Percentiles rank a stretch among this genome's conserved stretches.
Evolutionary conservation across 1,140 invertebrate genomes (phyloP).

Genomic region (Apis dorsata): DNA sequence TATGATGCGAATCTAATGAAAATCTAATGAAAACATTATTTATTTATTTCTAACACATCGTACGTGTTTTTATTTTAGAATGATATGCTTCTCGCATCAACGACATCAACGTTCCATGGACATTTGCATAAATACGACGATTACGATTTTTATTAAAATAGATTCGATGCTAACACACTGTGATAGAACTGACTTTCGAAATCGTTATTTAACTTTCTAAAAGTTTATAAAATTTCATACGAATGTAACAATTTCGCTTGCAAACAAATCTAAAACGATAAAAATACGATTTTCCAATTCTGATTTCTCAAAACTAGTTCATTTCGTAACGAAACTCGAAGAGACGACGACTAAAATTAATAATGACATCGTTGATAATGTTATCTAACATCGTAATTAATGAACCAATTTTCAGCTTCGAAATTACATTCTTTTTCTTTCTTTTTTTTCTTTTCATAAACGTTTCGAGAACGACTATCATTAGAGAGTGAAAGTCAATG

Average conservation of each 20-base stretch:
- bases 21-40: neutral
- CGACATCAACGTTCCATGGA: neutral
- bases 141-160: neutral
- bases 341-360: neutral
- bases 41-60: neutral
- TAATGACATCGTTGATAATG: neutral
- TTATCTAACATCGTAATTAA: neutral
- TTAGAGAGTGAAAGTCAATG: constrained; percentile 61
- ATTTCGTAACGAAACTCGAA: neutral
- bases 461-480: constrained; percentile 23
- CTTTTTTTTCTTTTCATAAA: constrained; percentile 8
- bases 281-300: neutral
- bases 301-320: neutral
- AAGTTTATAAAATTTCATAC: neutral
- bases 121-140: neutral
- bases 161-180: neutral
- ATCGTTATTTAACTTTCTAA: neutral
- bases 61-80: neutral
- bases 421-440: constrained; percentile 11
- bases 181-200: constrained; percentile 6
- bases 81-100: neutral
- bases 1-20: neutral
- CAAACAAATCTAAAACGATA: too few species aligned
- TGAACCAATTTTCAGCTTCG: constrained; percentile 25
- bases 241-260: neutral